phyloP scores from a whole-genome alignment of 1,140 invertebrate genomes.

The Drosophila nebulosa region DNA sequence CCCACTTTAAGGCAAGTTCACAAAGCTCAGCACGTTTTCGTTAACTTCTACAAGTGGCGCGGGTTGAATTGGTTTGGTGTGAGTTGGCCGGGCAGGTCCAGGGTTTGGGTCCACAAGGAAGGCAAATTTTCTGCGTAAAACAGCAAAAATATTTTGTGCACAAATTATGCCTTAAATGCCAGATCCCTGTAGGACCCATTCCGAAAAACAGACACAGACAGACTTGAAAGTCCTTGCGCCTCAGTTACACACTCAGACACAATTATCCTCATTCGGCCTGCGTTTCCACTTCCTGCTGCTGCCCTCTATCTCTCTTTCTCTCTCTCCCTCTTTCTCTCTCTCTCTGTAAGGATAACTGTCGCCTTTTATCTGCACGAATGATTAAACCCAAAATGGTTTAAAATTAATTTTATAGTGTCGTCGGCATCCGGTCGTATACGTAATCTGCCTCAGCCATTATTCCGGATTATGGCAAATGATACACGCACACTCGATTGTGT shows the following conservation, averaged over 20 bases:
- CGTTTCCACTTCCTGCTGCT: background rate
- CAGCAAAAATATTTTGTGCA: slow-evolving; percentile 63
- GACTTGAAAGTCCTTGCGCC: slow-evolving; percentile 7
- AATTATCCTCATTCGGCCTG: slow-evolving; percentile 52
- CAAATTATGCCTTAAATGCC: slow-evolving; percentile 72
- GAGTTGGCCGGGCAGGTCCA: background rate
- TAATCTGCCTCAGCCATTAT: slow-evolving; percentile 54
- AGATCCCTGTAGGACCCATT: background rate
- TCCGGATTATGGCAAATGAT: slow-evolving; percentile 2
- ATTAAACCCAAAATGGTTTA: slow-evolving; percentile 68
- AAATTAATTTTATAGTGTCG: slow-evolving; percentile 74
- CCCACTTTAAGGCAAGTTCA: slow-evolving; percentile 32
- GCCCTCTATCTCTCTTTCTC: background rate
- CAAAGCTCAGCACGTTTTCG: slow-evolving; percentile 68
- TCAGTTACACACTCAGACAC: slow-evolving; percentile 59
- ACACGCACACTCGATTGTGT: slow-evolving; percentile 25
- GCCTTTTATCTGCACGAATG: slow-evolving; percentile 73
- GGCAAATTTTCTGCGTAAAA: slow-evolving; percentile 52
- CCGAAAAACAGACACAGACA: slow-evolving; percentile 1
- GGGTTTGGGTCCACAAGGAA: slow-evolving; percentile 1
- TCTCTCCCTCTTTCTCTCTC: background rate
- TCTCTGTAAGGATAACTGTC: slow-evolving; percentile 61
- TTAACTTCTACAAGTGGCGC: slow-evolving; percentile 66
- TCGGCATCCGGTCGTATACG: slow-evolving; percentile 28
- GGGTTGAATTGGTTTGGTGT: slow-evolving; percentile 15